Evolutionary conservation across 1,140 invertebrate genomes (phyloP).

Genomic region (Whitmania pigra): DNA sequence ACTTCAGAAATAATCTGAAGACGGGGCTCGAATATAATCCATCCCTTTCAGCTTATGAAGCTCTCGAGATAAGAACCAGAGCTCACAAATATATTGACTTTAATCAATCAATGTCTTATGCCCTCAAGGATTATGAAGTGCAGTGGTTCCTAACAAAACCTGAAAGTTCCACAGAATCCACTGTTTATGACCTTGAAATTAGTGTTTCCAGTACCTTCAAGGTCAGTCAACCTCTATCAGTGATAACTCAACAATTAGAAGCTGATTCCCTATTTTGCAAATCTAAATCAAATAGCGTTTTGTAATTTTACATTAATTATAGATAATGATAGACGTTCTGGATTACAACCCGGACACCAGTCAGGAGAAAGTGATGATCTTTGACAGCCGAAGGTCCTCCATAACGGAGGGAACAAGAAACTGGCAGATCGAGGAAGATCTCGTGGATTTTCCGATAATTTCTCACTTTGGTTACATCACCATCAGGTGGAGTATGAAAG

Average conservation of each 20-base stretch:
- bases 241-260: no score
- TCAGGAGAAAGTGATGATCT: constrained; percentile 36
- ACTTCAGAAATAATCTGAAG: constrained; percentile 54
- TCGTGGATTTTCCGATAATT: constrained; percentile 38
- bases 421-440: constrained; percentile 37
- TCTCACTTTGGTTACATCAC: constrained; percentile 31
- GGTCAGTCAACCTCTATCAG: neutral
- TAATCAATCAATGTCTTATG: neutral
- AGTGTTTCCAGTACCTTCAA: neutral
- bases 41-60: constrained; percentile 55
- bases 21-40: constrained; percentile 87
- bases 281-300: no score
- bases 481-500: constrained; percentile 30
- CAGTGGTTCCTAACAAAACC: constrained; percentile 12
- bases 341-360: constrained; percentile 37
- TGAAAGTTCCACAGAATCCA: neutral
- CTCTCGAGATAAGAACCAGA: constrained; percentile 26
- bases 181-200: constrained; percentile 8
- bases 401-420: constrained; percentile 23
- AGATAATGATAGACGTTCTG: constrained; percentile 30
- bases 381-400: constrained; percentile 26
- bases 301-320: neutral
- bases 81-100: constrained; percentile 21
- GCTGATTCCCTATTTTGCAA: no score
- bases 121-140: constrained; percentile 13